Conservation (phyloP, 2,113 vertebrate genomes). For the Crypturellus undulatus region DNA sequence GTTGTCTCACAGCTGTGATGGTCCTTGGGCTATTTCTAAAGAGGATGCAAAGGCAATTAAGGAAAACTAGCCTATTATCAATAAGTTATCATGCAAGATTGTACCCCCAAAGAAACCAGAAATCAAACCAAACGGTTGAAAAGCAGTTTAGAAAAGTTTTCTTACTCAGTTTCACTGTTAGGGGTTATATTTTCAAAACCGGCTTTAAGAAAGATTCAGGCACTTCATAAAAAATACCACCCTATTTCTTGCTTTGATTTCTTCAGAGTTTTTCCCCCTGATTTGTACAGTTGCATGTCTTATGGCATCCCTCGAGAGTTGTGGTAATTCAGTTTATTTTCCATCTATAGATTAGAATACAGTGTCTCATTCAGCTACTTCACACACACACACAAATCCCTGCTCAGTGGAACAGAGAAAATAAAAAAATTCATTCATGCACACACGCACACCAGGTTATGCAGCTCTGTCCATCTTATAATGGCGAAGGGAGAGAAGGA, state of each 20-base stretch:
- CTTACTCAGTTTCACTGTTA: background rate
- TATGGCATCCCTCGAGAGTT: background rate
- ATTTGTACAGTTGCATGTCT: background rate
- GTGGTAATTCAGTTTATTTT: background rate
- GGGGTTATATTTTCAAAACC: background rate
- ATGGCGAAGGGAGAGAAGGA: background rate
- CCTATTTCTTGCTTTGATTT: background rate
- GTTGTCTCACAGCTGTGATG: background rate
- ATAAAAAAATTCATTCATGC: background rate
- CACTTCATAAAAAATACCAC: background rate
- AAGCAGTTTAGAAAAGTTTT: background rate
- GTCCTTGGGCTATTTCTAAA: background rate
- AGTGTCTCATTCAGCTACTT: background rate
- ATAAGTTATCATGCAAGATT: background rate
- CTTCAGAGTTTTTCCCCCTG: background rate
- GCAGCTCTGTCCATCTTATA: background rate
- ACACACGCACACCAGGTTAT: background rate
- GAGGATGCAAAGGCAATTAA: background rate
- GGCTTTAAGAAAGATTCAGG: background rate
- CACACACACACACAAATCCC: background rate
- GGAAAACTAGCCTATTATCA: background rate
- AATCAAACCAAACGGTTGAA: slow-evolving; percentile 2
- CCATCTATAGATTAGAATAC: background rate
- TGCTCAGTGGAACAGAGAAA: background rate
- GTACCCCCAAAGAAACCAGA: background rate